These are phyloP conservation scores for Drosophila percnosoma DNA, from an alignment of 2,888 invertebrate genomes.

Conservation along the genomic window DNA sequence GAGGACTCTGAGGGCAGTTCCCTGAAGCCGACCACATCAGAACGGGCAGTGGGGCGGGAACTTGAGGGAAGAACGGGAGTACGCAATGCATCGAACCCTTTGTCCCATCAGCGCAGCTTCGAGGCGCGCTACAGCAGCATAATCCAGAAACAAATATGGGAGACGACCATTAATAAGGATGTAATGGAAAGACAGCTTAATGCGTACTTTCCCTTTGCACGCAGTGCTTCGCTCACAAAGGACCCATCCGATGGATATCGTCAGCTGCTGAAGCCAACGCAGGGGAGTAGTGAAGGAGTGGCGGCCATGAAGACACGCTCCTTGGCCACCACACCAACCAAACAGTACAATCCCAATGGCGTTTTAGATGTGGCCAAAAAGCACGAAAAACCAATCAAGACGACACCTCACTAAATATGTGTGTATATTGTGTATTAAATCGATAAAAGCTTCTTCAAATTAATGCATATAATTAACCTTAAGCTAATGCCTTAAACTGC, in stretches of 20 bases:
- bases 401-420: constrained; percentile 11
- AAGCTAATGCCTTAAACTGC: neutral
- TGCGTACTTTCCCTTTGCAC: constrained; percentile 88
- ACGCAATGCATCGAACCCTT: constrained; percentile 46
- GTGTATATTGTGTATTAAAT: neutral
- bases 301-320: constrained; percentile 44
- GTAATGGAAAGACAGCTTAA: constrained; percentile 88
- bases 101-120: constrained; percentile 82
- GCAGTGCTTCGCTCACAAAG: constrained; percentile 62
- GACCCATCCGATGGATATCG: constrained; percentile 45
- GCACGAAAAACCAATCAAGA: constrained; percentile 6
- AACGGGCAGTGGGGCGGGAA: constrained; percentile 18
- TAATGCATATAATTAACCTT: constrained; percentile 3
- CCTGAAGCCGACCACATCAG: constrained; percentile 44
- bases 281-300: neutral
- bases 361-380: constrained; percentile 59
- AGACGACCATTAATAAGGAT: constrained; percentile 84
- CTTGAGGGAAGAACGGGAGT: constrained; percentile 15
- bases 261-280: constrained; percentile 36
- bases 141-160: constrained; percentile 84
- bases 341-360: constrained; percentile 30
- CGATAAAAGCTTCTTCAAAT: constrained; percentile 10
- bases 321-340: constrained; percentile 64
- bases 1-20: constrained; percentile 64
- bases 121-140: constrained; percentile 84